These are phyloP conservation scores for Oxyruncus cristatus DNA, from an alignment of 2,113 vertebrate species.

Conservation along the genomic window DNA sequence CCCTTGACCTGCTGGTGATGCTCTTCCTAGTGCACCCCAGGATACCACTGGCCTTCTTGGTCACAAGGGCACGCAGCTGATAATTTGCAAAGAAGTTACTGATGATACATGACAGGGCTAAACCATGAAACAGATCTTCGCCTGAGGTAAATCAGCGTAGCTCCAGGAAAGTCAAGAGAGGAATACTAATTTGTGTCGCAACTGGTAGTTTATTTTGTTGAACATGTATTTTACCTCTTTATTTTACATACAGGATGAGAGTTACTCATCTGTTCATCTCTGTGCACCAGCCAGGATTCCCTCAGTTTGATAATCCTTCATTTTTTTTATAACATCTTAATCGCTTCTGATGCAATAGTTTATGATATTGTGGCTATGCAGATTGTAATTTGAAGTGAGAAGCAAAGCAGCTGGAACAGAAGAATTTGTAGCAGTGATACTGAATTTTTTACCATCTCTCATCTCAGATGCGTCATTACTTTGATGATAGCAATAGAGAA, in stretches of 20 bases:
- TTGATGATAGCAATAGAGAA: background rate
- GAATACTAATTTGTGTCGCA: background rate
- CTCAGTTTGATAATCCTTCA: background rate
- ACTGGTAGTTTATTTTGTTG: background rate
- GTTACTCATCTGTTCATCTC: conserved; percentile 2
- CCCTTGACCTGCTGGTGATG: background rate
- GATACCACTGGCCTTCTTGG: background rate
- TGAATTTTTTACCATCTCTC: background rate
- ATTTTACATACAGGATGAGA: background rate
- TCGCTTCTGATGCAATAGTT: background rate
- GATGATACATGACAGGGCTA: background rate
- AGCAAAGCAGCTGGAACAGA: background rate
- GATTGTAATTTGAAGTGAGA: background rate
- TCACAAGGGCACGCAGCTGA: background rate
- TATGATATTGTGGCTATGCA: background rate
- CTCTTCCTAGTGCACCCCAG: background rate
- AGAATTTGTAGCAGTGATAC: background rate
- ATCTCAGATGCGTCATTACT: background rate
- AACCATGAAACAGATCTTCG: background rate
- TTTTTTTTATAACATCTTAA: conserved; percentile 5
- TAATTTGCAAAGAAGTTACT: background rate
- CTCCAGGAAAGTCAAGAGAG: background rate
- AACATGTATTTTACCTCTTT: background rate
- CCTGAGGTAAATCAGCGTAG: background rate
- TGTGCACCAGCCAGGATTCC: background rate